phyloP scores from a whole-genome alignment of 1,140 invertebrate genomes.

The Heliothis subflexa region DNA sequence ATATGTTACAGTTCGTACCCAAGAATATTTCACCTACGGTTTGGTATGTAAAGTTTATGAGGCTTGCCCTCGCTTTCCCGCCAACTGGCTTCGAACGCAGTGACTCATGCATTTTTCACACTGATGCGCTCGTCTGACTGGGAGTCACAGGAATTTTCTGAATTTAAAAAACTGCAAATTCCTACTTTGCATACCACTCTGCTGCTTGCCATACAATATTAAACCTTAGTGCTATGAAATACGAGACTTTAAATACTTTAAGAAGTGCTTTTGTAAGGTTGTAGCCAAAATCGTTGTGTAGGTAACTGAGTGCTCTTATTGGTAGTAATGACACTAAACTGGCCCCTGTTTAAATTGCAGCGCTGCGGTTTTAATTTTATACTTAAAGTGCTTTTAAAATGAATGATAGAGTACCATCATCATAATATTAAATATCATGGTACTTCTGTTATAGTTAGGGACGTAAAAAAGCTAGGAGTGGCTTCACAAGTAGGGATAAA shows the following conservation, averaged over 20 bases:
- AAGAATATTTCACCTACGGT: slow-evolving; percentile 48
- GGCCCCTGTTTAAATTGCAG: slow-evolving; percentile 36
- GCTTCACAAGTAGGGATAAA: not conserved
- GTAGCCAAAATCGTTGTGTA: slow-evolving; percentile 43
- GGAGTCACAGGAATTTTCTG: slow-evolving; percentile 59
- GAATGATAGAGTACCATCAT: not conserved
- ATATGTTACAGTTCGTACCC: slow-evolving; percentile 30
- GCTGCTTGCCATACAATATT: not conserved
- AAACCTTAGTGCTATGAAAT: slow-evolving; percentile 14
- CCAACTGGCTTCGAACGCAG: slow-evolving; percentile 53
- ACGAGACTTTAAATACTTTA: not conserved
- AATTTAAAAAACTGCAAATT: slow-evolving; percentile 59
- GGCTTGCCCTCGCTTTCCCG: slow-evolving; percentile 49
- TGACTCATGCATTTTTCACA: slow-evolving; percentile 66
- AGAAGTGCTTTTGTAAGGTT: slow-evolving; percentile 5
- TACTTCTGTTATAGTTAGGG: not conserved
- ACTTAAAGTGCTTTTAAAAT: slow-evolving; percentile 3
- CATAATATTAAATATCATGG: slow-evolving; percentile 5
- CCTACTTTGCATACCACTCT: slow-evolving; percentile 1
- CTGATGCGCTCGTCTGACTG: slow-evolving; percentile 51
- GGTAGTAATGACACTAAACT: slow-evolving; percentile 46
- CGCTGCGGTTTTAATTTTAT: slow-evolving; percentile 14
- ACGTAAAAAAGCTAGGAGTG: not conserved
- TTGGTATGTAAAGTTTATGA: slow-evolving; percentile 53
- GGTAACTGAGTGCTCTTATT: slow-evolving; percentile 45